Base-by-base conservation (phyloP, 2,797 vertebrate genomes). In the Clarias laeviceps region DNA sequence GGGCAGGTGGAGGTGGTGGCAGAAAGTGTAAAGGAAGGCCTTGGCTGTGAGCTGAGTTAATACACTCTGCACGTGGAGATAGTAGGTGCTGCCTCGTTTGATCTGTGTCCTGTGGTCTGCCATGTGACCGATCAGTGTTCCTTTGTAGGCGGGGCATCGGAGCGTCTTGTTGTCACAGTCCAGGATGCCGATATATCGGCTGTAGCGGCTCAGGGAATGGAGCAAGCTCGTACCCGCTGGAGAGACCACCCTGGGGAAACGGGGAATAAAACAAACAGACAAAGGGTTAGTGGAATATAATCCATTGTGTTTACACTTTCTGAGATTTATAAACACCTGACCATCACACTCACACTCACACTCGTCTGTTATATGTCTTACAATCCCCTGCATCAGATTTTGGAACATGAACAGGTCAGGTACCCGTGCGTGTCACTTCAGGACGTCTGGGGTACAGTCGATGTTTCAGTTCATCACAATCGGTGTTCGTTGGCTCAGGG, bases 41-140 rank as follows among this genome's bases (percentile, higher is more conserved):
- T 95, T 97, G 72, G 97, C 95, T 0, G 94, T 96, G 20, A 99
- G 95, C 91, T 95, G 95, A 82, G 97, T 96, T 82, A 99, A 96
- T 86, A 94, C 87, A 81, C 96, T 96, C 93, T 97, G 97, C 22
- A 97, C 91, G 3, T 99, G 97, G 89, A 99, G 95, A 90, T 95
- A 98, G 93, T 98, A 99, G 82, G 98, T 99, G 94, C 97, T 98
- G 45, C 98, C 98, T 0, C 96, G 95, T 87, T 97, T 97, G 93
- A 99, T 97, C 90, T 95, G 97, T 0, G 98, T 99, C 91, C 97
- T 97, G 91, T 98, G 98, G 93, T 99, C 97, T 0, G 97, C 97
- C 82, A 99, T 91, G 88, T 96, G 95, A 82, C 95, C 89, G 0
- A 99, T 93, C 70, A 99, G 88, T 0, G 91, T 89, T 80, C 98